Evolutionary conservation across 2,888 invertebrate genomes (phyloP).

Genomic region (Tenthredo distinguenda): DNA sequence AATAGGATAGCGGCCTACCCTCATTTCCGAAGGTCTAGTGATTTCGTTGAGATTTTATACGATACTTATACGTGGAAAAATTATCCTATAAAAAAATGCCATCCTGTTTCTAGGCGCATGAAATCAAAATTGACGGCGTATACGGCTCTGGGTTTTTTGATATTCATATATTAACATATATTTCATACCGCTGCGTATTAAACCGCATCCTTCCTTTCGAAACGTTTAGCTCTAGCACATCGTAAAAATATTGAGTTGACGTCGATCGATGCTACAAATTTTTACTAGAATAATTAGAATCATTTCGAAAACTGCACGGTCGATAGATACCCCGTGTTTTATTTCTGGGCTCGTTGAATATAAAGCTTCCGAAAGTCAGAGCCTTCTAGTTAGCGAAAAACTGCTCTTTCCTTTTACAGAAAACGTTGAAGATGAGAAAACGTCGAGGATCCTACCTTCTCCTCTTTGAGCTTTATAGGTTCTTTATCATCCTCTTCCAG

Average conservation of each 20-base stretch:
- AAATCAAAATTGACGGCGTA: not conserved
- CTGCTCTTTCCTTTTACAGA: constrained; percentile 9
- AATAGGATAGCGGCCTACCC: not conserved
- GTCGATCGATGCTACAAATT: not conserved
- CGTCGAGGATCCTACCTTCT: not conserved
- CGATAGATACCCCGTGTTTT: no score
- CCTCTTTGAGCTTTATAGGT: constrained; percentile 5
- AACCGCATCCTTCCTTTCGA: not conserved
- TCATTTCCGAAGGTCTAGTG: not conserved
- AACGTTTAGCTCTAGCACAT: not conserved
- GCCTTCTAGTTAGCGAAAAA: constrained; percentile 4
- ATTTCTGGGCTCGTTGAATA: no score
- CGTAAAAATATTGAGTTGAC: not conserved
- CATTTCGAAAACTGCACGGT: not conserved
- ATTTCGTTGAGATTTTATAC: not conserved
- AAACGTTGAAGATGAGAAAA: not conserved
- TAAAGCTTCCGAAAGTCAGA: not conserved
- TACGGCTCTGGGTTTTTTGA: not conserved
- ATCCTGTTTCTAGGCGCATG: not conserved
- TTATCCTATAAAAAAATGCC: not conserved
- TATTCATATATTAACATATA: not conserved
- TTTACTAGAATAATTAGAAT: not conserved
- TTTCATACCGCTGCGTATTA: not conserved
- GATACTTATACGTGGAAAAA: not conserved
- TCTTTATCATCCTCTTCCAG: not conserved